Evolutionary conservation across 2,888 invertebrate genomes (phyloP).

Genomic region (Aspidiotus rigidus): DNA sequence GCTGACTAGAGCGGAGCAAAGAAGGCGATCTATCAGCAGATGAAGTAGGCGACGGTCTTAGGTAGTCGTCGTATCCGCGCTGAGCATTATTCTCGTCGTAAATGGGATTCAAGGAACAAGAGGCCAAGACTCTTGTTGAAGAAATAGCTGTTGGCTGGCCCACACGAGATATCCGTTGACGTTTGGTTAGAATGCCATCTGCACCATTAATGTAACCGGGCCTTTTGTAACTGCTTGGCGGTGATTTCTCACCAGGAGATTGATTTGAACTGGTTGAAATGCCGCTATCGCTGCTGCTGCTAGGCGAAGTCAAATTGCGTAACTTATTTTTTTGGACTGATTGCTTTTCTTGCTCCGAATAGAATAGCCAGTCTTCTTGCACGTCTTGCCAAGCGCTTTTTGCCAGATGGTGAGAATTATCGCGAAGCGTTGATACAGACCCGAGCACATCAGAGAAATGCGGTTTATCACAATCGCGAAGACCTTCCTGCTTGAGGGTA

Average conservation of each 20-base stretch:
- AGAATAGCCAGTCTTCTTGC: conserved; percentile 89
- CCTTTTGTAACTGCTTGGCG: conserved; percentile 44
- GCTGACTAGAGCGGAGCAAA: neutral
- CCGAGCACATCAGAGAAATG: conserved; percentile 65
- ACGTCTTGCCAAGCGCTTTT: conserved; percentile 87
- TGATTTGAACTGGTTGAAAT: conserved; percentile 65
- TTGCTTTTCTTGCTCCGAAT: conserved; percentile 78
- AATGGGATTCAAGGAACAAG: neutral
- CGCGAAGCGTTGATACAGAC: conserved; percentile 58
- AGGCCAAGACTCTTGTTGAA: neutral
- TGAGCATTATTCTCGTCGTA: neutral
- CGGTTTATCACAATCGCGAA: conserved; percentile 71
- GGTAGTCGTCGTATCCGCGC: conserved; percentile 14
- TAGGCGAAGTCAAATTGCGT: conserved; percentile 7
- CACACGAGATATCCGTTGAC: conserved; percentile 72
- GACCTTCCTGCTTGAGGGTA: conserved; percentile 75
- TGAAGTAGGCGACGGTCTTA: neutral
- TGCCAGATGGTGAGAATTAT: conserved; percentile 80
- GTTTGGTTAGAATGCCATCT: conserved; percentile 57
- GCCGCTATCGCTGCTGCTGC: conserved; percentile 62
- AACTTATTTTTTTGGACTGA: conserved; percentile 65
- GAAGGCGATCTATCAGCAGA: neutral
- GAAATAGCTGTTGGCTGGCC: neutral
- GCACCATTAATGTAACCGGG: conserved; percentile 54
- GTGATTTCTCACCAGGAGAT: conserved; percentile 49